Base-by-base conservation (phyloP, 2,888 invertebrate species). In the Panzeria rudis region DNA sequence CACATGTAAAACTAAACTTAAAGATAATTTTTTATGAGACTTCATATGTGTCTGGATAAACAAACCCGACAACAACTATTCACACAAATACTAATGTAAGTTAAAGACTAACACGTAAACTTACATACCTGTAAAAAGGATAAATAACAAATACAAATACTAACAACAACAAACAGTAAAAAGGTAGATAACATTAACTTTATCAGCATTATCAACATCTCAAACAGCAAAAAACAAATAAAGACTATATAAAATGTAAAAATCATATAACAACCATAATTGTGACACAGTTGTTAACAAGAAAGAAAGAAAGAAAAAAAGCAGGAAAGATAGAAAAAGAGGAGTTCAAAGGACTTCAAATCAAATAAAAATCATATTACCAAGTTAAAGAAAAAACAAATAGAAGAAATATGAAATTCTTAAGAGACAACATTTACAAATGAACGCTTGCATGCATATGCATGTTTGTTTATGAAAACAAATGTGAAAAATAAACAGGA, bases 401-500 rank as follows among this genome's bases (percentile, higher is more conserved):
- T 1, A 50, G 5, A 71, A 56, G 9, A 25, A 54, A 17, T 23
- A 71, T 13, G 17, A 71, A 73, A 35, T 61, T 23, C 20, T 35
- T 47, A 8, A 44, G 0, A 73, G 35, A 35, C 47, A n/a, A 35
- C 35, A 59, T 59, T 35, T n/a, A 59, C 59, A 59, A 20, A 59
- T 35, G 35, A 17, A 17, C 20, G 29, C n/a, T 20, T 71, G 23
- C 54, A 20, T 59, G 35, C 54, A 44, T 25, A 44, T 61, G 72
- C 32, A 29, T 56, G 29, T 71, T 50, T 47, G 61, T 47, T 59
- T 61, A 47, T 61, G n/a, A 61, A 61, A 54, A 72, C 17, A 59
- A 59, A 32, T 61, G 5, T 9, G 17, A 61, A 47, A 73, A 35
- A 32, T 15, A 59, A 72, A 75, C 52, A 64, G 20, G 41, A 75